Percentiles rank a stretch among this genome's conserved stretches.
phyloP scores from a whole-genome alignment of 2,797 vertebrate genomes.

The Manis crassicaudata region DNA sequence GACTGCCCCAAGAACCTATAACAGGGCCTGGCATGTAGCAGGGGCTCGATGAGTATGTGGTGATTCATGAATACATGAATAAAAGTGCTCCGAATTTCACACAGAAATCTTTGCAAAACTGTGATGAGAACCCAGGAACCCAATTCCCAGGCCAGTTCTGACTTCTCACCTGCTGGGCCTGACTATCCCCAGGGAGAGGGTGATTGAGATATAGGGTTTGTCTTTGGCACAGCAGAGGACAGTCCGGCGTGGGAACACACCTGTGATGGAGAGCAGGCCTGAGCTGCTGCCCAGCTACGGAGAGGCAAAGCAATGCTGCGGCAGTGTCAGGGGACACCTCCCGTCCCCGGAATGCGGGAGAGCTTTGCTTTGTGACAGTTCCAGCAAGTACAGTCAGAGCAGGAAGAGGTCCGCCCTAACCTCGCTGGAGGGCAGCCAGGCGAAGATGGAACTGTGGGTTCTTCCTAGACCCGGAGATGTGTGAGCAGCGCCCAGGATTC shows the following conservation, averaged over 20 bases:
- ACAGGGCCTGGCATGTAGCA: neutral
- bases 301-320: neutral
- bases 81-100: neutral
- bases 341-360: neutral
- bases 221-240: neutral
- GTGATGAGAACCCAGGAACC: neutral
- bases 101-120: neutral
- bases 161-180: neutral
- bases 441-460: neutral
- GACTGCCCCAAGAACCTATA: neutral
- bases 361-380: neutral
- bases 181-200: neutral
- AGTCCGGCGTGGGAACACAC: no score
- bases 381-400: neutral
- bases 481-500: accelerated
- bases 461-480: accelerated
- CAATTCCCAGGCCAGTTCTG: neutral
- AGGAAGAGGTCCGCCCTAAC: neutral
- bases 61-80: neutral
- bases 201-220: accelerated
- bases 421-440: accelerated
- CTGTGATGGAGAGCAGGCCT: neutral
- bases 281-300: neutral
- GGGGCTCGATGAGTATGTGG: neutral
- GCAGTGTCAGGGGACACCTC: neutral